Base-by-base conservation (phyloP, 2,888 invertebrate genomes). In the Mythimna impura region DNA sequence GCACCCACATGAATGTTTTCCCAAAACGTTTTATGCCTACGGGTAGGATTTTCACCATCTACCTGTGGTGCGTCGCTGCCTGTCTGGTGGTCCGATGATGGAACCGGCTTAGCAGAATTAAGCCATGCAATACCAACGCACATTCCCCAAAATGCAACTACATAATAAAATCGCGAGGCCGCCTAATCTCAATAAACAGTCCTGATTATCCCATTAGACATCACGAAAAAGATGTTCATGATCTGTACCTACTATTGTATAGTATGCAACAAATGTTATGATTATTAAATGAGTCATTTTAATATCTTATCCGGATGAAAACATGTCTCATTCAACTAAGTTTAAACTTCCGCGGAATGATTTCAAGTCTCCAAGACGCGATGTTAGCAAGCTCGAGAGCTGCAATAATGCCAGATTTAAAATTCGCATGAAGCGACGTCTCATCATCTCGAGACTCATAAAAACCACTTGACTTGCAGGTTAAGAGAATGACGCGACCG, bases 381-480 rank as follows among this genome's bases (percentile, higher is more conserved):
- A 30, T 4, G 10, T 34, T 25, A 20, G 17, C 22, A 36, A 65
- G n/a, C 9, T 78, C 22, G 20, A 34, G n/a, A 73, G 0, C 40
- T 50, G 40, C 30, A 64, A 71, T 81, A 65, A 58, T 47, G 5
- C 57, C 17, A 43, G 3, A 60, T 61, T 76, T 63, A 54, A 57
- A 71, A 60, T 43, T 52, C 34, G 17, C 36, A 25, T 66, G 52
- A 62, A 60, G n/a, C 57, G 47, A 66, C 78, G 25, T 14, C 52
- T 65, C 69, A n/a, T 65, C 47, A 25, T 40, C 30, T 2, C 6
- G 14, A 47, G 36, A 7, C 47, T 65, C 64, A 67, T 78, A 79
- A 78, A 66, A 67, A 65, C 78, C 66, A 66, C 62, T 82, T 82
- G 78, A 82, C 67, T 47, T 69, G 20, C 67, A 55, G 73, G 68